Percentiles rank a stretch among this genome's conserved stretches.
These are phyloP conservation scores for Microctenopoma stevenorrisi DNA, from an alignment of 2,797 vertebrate genomes.

Conservation along the genomic window DNA sequence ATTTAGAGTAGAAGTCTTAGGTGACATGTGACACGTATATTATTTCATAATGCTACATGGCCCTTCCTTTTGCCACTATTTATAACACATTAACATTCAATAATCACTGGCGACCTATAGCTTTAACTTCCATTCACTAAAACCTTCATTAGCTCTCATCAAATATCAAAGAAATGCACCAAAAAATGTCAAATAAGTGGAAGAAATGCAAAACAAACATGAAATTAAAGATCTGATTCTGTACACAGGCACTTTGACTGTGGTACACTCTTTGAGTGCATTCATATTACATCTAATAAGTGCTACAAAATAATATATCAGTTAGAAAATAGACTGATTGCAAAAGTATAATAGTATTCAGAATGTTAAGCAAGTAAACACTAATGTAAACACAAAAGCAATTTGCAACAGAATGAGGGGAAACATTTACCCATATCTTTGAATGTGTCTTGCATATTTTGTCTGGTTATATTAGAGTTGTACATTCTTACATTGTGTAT, in stretches of 20 bases:
- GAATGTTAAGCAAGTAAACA: conserved; percentile 50
- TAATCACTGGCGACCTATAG: conserved; percentile 47
- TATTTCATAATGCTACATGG: conserved; percentile 61
- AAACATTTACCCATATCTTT: conserved; percentile 45
- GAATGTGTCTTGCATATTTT: conserved; percentile 73
- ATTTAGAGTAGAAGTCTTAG: conserved; percentile 47
- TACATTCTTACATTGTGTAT: conserved; percentile 62
- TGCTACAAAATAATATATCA: conserved; percentile 81
- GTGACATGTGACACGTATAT: conserved; percentile 25
- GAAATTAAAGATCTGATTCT: conserved; percentile 75
- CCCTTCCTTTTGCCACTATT: conserved; percentile 46
- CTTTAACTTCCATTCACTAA: conserved; percentile 41
- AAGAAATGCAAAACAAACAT: conserved; percentile 43
- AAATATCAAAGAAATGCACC: conserved; percentile 57
- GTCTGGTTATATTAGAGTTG: conserved; percentile 42
- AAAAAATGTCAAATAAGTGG: conserved; percentile 45
- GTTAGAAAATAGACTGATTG: conserved; percentile 76
- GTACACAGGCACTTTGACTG: conserved; percentile 87
- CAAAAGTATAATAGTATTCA: conserved; percentile 72
- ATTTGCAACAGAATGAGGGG: conserved; percentile 37
- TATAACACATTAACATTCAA: conserved; percentile 65
- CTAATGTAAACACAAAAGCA: conserved; percentile 47
- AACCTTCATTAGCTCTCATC: conserved; percentile 58
- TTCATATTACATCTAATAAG: conserved; percentile 80
- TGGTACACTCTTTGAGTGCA: conserved; percentile 80